Evolutionary conservation across 2,113 vertebrate genomes (phyloP).

Genomic region (Dasyurus viverrinus): DNA sequence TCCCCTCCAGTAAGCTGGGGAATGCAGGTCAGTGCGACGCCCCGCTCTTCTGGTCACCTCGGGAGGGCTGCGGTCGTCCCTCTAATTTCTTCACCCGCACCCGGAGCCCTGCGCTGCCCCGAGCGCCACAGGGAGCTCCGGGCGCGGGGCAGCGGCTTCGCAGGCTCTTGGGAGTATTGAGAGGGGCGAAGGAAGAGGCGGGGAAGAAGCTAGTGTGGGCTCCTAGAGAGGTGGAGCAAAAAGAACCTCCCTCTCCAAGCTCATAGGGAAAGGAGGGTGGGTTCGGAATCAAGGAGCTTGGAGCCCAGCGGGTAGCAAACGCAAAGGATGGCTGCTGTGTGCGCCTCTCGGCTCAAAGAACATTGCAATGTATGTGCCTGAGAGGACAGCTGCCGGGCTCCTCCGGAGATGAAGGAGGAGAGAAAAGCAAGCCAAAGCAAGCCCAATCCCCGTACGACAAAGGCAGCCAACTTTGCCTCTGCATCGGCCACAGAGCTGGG

Average conservation of each 20-base stretch:
- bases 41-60: slow-evolving; percentile 26
- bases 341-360: not conserved
- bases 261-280: not conserved
- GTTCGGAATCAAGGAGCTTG: not conserved
- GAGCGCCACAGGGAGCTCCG: not conserved
- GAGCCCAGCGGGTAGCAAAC: not conserved
- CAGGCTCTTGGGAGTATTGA: not conserved
- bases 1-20: slow-evolving; percentile 5
- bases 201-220: not conserved
- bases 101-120: slow-evolving; percentile 10
- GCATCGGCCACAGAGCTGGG: not conserved
- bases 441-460: not conserved
- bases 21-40: slow-evolving; percentile 12
- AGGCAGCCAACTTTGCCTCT: not conserved
- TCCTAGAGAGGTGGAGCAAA: not conserved
- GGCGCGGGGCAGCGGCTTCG: not conserved
- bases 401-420: not conserved
- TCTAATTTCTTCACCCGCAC: not conserved
- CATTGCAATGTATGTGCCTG: not conserved
- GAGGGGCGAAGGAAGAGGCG: not conserved
- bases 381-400: not conserved
- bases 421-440: not conserved
- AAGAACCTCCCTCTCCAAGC: not conserved
- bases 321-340: not conserved
- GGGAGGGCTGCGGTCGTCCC: not conserved